Base-by-base conservation (phyloP, 2,888 invertebrate species). In the Matsumyia berberina region DNA sequence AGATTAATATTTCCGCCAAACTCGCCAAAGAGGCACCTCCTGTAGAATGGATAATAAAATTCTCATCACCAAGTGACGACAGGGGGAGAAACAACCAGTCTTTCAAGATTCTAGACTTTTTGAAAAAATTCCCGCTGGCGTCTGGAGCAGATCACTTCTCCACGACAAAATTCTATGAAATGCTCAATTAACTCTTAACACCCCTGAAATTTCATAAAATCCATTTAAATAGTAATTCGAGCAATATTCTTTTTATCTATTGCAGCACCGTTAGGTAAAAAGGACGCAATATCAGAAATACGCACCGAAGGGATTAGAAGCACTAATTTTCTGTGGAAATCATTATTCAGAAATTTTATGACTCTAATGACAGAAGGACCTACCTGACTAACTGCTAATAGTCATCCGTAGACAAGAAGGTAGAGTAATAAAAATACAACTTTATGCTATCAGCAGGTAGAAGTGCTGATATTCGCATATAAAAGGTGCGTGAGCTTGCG, bases 1-100 rank as follows among this genome's bases (percentile, higher is more conserved):
- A 7, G 33, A 42, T 55, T 44, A 55, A 31, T 12, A 44, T 53
- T 66, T 72, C 49, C 29, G n/a, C n/a, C 42, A 37, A 57, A 62
- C 12, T 37, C 60, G 12, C 33, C 15, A 55, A 33, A 49, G 33
- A 46, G 6, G 53, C 29, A 37, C 53, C 53, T 53, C 29, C 51
- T 17, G 42, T 49, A n/a, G 37, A 31, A 17, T 35, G 5, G 17
- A 51, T 19, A 57, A 70, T 81, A 62, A 81, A 70, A 64, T 29
- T 69, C 12, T 24, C 17, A 70, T 64, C 8, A 12, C 6, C 29
- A 33, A 15, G 5, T 15, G n/a, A 31, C 9, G 29, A n/a, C n/a
- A n/a, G n/a, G n/a, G n/a, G n/a, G n/a, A n/a, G n/a, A n/a, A n/a
- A 19, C 11, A 53, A 60, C 42, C 58, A 58, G 35, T 53, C 24